Base-by-base conservation (phyloP, 2,888 invertebrate species). In the Calliopum simillimum region DNA sequence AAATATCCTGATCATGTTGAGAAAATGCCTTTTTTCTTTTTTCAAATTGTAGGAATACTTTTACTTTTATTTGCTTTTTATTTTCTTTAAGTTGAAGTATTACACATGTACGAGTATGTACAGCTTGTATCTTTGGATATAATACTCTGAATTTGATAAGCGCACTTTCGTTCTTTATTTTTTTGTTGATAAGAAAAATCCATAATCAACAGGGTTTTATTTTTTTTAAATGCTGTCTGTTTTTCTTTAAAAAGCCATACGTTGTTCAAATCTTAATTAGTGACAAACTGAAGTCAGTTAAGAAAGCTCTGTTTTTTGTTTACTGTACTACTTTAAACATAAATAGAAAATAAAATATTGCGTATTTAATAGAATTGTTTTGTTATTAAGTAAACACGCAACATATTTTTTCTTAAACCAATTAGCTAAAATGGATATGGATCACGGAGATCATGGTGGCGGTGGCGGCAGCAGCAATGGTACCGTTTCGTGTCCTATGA, bases 401-500 rank as follows among this genome's bases (percentile, higher is more conserved):
- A 46, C 23, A 61, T 6, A 25, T 6, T 55, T 44, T 14, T 63
- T 56, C 14, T 23, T 12, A 23, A 67, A 53, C 8, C 5, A 33
- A 33, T 33, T 63, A 69, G 51, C 14, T 14, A 16, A 59, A 46
- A 68, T 72, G 64, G 73, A 76, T 64, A 81, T 81, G 81, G 80
- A 81, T 76, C 76, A 80, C 25, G 69, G 69, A 64, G 79, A 80
- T 47, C 76, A 61, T 43, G 69, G 58, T 58, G 62, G 69, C 3
- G 69, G 43, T 19, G 19, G 16, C 11, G 70, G 47, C 11, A 64
- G 73, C 23, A 61, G 71, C 0, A 62, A 13, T n/a, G 59, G 14
- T 44, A 70, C 75, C 19, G 71, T 65, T 25, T 74, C 75, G 47
- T 85, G 85, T 21, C 82, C 83, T 25, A 85, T 85, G 85, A 84